Conservation (phyloP, 2,888 invertebrate species). For the Eupithecia subfuscata region DNA sequence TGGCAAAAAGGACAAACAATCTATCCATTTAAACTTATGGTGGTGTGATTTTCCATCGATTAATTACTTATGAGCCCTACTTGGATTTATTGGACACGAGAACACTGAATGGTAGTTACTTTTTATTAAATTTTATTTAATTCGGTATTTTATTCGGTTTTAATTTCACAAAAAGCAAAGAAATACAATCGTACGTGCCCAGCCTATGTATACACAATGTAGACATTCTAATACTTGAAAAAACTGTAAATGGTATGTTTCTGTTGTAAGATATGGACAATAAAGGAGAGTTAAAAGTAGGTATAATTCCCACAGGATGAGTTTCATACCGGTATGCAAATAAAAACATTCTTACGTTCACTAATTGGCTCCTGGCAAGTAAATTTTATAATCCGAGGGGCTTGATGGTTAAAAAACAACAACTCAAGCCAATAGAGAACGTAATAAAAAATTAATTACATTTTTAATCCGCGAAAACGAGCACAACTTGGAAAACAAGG, state of each 20-base stretch:
- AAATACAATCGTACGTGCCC: too few species aligned
- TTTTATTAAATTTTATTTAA: too few species aligned
- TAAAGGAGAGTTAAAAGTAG: not conserved
- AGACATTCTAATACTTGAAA: not conserved
- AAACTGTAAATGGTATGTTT: not conserved
- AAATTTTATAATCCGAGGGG: conserved; percentile 62
- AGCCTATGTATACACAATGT: too few species aligned
- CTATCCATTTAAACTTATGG: too few species aligned
- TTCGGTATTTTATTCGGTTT: too few species aligned
- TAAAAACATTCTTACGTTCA: conserved; percentile 15
- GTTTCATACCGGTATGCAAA: conserved; percentile 10
- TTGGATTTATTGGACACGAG: too few species aligned
- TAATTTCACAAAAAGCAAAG: too few species aligned
- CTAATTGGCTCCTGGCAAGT: conserved; percentile 38
- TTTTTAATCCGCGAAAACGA: conserved; percentile 80
- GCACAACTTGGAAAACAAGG: conserved; percentile 59
- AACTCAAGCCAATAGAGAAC: conserved; percentile 73
- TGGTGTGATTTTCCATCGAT: too few species aligned
- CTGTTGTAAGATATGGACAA: not conserved
- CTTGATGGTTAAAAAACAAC: conserved; percentile 68
- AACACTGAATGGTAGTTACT: too few species aligned
- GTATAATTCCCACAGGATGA: conserved; percentile 2
- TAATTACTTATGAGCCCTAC: too few species aligned
- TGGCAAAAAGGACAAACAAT: too few species aligned
- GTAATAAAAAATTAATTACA: conserved; percentile 82